These are phyloP conservation scores for Conus betulinus DNA, from an alignment of 1,140 invertebrate genomes.

Conservation along the genomic window DNA sequence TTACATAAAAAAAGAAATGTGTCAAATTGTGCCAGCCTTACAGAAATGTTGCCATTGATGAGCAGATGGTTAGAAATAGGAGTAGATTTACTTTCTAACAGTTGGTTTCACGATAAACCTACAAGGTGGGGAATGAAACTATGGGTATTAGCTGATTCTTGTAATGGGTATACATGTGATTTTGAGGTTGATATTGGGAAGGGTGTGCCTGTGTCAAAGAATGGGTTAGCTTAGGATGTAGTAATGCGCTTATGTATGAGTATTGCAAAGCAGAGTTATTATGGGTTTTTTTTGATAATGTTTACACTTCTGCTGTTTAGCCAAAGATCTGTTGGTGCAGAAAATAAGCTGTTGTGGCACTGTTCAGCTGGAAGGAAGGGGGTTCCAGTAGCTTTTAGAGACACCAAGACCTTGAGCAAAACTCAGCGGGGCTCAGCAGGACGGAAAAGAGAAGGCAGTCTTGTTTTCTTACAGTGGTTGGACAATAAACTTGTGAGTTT, in stretches of 20 bases:
- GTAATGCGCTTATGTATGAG: neutral
- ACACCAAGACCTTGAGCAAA: too few species aligned
- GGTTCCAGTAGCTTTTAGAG: too few species aligned
- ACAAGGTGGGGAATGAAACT: neutral
- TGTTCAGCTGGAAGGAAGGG: too few species aligned
- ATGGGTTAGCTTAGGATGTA: neutral
- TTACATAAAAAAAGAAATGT: neutral
- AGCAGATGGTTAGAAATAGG: slow-evolving; percentile 13
- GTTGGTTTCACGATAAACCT: neutral
- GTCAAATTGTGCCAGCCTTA: slow-evolving; percentile 18
- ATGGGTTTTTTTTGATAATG: neutral
- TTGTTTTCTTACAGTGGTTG: slow-evolving; percentile 5
- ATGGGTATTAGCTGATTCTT: neutral
- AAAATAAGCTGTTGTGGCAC: too few species aligned
- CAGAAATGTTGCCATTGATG: slow-evolving; percentile 1
- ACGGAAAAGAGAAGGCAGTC: neutral
- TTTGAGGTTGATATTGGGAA: neutral
- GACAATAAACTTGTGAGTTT: slow-evolving; percentile 19
- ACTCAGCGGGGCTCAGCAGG: neutral
- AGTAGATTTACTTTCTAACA: slow-evolving; percentile 1
- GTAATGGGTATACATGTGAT: neutral
- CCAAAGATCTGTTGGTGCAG: too few species aligned
- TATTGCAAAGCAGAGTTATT: neutral
- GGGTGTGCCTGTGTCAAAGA: slow-evolving; percentile 6
- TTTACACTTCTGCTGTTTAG: neutral